phyloP scores from a whole-genome alignment of 35 echinoderm and acorn worm genomes.

The Chiridota heheva region DNA sequence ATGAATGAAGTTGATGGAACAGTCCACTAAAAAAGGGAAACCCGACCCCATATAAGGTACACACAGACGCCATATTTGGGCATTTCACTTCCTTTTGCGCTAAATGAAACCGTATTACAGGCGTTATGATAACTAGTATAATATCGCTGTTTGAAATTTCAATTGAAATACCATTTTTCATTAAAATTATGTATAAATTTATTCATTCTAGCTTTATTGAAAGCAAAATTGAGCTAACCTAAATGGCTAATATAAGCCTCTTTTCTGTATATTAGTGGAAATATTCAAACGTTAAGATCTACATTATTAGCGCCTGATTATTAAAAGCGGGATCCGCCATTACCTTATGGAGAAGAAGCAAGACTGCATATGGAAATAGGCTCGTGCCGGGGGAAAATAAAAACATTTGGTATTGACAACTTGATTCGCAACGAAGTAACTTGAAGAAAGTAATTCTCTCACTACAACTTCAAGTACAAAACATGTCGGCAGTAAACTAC shows the following conservation, averaged over 20 bases:
- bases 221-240: neutral
- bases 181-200: neutral
- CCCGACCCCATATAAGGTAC: constrained; percentile 42
- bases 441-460: neutral
- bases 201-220: neutral
- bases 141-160: neutral
- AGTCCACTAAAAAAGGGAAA: constrained; percentile 43
- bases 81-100: constrained; percentile 73
- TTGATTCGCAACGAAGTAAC: constrained; percentile 23
- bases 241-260: neutral
- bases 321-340: constrained; percentile 29
- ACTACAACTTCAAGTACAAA: constrained; percentile 19
- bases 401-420: constrained; percentile 58
- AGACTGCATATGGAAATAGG: constrained; percentile 78
- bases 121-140: neutral
- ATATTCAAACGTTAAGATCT: neutral
- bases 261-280: neutral
- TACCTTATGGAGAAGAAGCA: constrained; percentile 69
- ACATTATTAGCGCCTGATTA: neutral
- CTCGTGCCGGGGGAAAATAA: constrained; percentile 55
- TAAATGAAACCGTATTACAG: constrained; percentile 40
- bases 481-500: constrained; percentile 68
- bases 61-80: constrained; percentile 61
- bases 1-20: too few species aligned
- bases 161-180: constrained; percentile 15